Evolutionary conservation across 2,113 vertebrate genomes (phyloP).

Genomic region (Nannospalax galili): DNA sequence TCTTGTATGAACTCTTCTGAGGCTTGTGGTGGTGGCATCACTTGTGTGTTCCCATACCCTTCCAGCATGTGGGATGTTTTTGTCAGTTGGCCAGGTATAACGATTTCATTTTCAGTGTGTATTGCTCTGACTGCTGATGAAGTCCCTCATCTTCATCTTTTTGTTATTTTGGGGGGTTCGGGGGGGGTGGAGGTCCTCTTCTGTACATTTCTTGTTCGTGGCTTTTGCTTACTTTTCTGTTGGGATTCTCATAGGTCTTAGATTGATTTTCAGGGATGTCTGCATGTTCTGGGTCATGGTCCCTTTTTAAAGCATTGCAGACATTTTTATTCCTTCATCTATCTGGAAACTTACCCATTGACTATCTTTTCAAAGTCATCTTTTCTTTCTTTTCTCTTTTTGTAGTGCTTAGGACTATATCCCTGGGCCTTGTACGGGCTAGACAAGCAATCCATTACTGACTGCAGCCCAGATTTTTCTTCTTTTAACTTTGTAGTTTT

Average conservation of each 20-base stretch:
- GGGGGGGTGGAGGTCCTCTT: no score
- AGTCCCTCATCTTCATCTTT: background rate
- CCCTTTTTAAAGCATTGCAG: background rate
- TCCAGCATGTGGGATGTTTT: background rate
- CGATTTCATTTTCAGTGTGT: background rate
- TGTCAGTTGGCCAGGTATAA: background rate
- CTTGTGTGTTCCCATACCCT: no score
- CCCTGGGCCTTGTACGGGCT: no score
- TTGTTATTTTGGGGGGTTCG: background rate
- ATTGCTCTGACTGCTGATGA: background rate
- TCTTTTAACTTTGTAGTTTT: constrained; percentile 18
- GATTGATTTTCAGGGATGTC: background rate
- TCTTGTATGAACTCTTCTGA: background rate
- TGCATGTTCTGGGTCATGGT: background rate
- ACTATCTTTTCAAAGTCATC: background rate
- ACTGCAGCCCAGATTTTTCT: background rate
- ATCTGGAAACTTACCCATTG: background rate
- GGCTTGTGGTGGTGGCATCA: background rate
- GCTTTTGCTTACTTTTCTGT: background rate
- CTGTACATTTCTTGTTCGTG: background rate
- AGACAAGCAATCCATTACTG: background rate
- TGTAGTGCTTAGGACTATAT: background rate
- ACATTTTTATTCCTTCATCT: background rate
- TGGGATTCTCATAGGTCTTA: background rate
- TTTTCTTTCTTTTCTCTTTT: background rate